phyloP scores from a whole-genome alignment of 2,113 vertebrate species.

The Mustelus asterias region DNA sequence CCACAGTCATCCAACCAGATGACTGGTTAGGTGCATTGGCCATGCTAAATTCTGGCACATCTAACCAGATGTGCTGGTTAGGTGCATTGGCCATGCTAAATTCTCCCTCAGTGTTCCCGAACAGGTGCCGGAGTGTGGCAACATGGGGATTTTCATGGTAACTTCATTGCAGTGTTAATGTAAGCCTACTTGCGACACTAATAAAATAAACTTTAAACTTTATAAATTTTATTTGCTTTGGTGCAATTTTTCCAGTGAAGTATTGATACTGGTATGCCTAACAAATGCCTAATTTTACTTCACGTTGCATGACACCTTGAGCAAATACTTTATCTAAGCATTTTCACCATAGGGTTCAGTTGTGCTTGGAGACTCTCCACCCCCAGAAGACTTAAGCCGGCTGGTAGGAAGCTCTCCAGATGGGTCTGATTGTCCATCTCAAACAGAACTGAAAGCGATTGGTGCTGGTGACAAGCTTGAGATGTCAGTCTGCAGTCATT shows the following conservation, averaged over 20 bases:
- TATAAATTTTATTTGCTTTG: background rate
- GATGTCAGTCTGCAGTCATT: background rate
- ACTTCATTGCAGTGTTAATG: too few relatives aligned
- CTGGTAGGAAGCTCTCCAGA: constrained; percentile 36
- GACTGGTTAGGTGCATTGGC: too few relatives aligned
- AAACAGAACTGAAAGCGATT: constrained; percentile 62
- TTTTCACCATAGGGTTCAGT: constrained; percentile 67
- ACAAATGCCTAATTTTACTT: background rate
- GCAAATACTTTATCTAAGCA: background rate
- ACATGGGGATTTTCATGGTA: too few relatives aligned
- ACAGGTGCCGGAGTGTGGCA: too few relatives aligned
- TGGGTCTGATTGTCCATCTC: constrained; percentile 49
- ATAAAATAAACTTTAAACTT: too few relatives aligned
- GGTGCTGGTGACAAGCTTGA: constrained; percentile 26
- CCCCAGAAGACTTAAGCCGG: constrained; percentile 45
- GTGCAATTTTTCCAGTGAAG: background rate
- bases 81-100: too few relatives aligned
- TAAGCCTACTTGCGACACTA: too few relatives aligned
- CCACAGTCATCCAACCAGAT: too few relatives aligned
- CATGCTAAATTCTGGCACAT: too few relatives aligned
- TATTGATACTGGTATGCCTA: background rate
- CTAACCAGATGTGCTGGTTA: too few relatives aligned
- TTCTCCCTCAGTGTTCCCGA: too few relatives aligned
- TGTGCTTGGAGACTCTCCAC: constrained; percentile 69
- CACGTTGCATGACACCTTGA: background rate